Percentiles rank a stretch among this genome's conserved stretches.
Conservation (phyloP, 2,888 invertebrate species). For the Smittia sp. region DNA sequence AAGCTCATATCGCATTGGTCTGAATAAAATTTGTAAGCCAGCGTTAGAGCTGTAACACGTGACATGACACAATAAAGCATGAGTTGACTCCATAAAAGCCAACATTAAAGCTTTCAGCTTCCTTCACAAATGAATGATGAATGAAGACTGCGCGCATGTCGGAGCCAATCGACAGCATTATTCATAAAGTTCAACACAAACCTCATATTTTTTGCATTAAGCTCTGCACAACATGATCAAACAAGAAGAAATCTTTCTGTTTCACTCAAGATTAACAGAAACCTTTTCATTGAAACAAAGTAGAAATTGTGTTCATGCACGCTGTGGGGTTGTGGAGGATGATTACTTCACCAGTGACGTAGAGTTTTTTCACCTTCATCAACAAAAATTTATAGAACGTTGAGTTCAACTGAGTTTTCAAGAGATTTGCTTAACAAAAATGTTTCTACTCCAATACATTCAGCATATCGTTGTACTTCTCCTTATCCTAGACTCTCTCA, state of each 20-base stretch:
- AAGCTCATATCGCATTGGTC: no score
- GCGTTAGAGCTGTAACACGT: not conserved
- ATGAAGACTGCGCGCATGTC: not conserved
- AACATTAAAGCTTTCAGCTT: not conserved
- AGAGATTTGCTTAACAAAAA: no score
- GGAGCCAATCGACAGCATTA: not conserved
- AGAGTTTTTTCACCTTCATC: no score
- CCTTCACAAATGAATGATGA: not conserved
- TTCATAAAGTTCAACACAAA: not conserved
- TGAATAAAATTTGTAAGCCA: no score
- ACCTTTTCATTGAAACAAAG: not conserved
- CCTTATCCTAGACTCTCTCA: not conserved
- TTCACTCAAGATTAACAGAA: not conserved
- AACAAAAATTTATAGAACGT: no score
- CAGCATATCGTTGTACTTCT: no score
- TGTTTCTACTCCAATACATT: no score
- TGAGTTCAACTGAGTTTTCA: no score
- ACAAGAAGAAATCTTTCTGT: not conserved
- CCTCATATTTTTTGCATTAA: not conserved
- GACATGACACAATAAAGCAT: not conserved
- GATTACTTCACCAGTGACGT: no score
- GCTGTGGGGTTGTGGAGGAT: not conserved
- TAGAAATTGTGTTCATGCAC: not conserved
- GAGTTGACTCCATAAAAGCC: not conserved
- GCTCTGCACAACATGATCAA: not conserved